A percentile compares a stretch with the other conserved stretches of the same genome.
Evolutionary conservation across 2,797 vertebrate genomes (phyloP).

Genomic region (Thunnus albacares): DNA sequence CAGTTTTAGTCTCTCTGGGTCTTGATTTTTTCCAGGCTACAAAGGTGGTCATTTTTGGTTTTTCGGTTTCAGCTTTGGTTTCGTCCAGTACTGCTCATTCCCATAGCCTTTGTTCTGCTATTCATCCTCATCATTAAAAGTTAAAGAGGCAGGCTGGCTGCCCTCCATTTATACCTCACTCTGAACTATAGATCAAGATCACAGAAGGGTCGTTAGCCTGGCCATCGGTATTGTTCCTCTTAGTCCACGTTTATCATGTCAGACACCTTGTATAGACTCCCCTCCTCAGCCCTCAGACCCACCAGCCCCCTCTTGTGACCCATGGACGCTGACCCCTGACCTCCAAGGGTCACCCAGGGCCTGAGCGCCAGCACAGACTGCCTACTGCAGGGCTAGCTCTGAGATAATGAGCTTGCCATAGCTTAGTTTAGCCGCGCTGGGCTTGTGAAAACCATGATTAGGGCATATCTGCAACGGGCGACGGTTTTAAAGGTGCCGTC

Average conservation of each 20-base stretch:
- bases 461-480: constrained; percentile 36
- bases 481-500: constrained; percentile 36
- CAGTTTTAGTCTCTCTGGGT: background rate
- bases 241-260: constrained; percentile 56
- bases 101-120: constrained; percentile 1
- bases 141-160: constrained; percentile 29
- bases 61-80: background rate
- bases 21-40: background rate
- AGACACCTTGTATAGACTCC: constrained; percentile 61
- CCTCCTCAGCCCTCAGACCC: constrained; percentile 38
- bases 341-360: constrained; percentile 45
- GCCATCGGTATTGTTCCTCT: constrained; percentile 47
- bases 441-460: constrained; percentile 49
- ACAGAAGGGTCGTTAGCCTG: constrained; percentile 40
- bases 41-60: background rate
- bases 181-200: constrained; percentile 49
- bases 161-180: constrained; percentile 25
- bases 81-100: background rate
- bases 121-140: constrained; percentile 37
- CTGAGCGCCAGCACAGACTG: constrained; percentile 36
- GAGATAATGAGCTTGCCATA: constrained; percentile 70
- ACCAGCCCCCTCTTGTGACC: constrained; percentile 47
- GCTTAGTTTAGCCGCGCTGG: constrained; percentile 25
- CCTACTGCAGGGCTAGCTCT: constrained; percentile 34
- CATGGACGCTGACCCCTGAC: constrained; percentile 57